Evolutionary conservation across 2,888 invertebrate species (phyloP).

Genomic region (Pherbina coryleti): DNA sequence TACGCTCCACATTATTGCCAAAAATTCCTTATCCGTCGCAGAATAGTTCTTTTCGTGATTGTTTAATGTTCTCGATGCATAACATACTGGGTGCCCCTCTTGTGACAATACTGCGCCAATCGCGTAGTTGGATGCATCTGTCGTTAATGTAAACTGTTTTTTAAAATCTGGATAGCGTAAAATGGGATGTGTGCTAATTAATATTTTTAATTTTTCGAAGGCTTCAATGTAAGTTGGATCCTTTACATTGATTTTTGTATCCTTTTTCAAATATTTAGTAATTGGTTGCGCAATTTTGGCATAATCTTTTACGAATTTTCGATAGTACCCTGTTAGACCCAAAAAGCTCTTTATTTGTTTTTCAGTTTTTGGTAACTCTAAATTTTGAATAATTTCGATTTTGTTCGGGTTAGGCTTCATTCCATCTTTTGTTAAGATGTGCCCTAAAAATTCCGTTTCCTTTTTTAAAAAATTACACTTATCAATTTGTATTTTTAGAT

Average conservation of each 20-base stretch:
- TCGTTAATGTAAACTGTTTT: background rate
- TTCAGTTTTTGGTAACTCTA: background rate
- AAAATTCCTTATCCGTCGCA: background rate
- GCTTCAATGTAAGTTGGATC: too few species aligned
- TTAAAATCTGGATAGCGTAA: background rate
- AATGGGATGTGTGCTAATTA: background rate
- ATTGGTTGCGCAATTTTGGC: too few species aligned
- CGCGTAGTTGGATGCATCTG: background rate
- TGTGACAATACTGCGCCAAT: background rate
- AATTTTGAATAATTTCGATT: background rate
- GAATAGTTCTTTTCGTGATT: background rate
- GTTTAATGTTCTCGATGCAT: background rate
- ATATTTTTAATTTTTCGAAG: too few species aligned
- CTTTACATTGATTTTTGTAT: too few species aligned
- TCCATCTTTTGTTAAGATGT: background rate
- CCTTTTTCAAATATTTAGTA: too few species aligned
- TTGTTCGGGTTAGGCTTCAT: background rate
- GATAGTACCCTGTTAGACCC: too few species aligned
- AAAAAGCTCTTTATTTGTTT: too few species aligned
- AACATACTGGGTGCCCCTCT: background rate
- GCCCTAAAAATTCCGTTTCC: background rate
- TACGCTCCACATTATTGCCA: background rate
- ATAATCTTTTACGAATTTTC: too few species aligned
- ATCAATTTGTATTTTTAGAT: slow-evolving; percentile 35
- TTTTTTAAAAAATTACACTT: background rate